phyloP scores from a whole-genome alignment of 1,140 invertebrate species.

The Dendroctonus valens region DNA sequence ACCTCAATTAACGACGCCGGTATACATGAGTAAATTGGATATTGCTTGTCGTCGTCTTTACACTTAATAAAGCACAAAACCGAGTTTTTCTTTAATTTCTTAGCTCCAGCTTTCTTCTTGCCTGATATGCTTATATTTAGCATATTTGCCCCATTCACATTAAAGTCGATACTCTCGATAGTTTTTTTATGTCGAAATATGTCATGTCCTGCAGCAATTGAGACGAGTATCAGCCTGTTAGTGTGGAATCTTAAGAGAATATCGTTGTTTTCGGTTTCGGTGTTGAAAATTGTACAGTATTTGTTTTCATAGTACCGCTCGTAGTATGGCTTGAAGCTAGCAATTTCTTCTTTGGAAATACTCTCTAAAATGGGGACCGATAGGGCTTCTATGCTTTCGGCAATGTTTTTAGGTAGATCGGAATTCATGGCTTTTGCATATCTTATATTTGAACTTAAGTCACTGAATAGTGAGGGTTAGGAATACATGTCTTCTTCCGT shows the following conservation, averaged over 20 bases:
- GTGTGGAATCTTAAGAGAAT: conserved; percentile 25
- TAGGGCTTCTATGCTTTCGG: conserved; percentile 21
- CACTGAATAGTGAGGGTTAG: too few species aligned
- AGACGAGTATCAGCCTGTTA: conserved; percentile 26
- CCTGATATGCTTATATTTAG: conserved; percentile 24
- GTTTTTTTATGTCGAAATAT: conserved; percentile 21
- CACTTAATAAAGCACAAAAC: conserved; percentile 27
- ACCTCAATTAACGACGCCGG: conserved; percentile 25
- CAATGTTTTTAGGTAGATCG: too few species aligned
- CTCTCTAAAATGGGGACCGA: conserved; percentile 25
- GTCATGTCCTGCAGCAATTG: conserved; percentile 29
- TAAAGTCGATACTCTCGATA: conserved; percentile 28
- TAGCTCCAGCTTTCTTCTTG: conserved; percentile 29
- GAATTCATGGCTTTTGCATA: too few species aligned
- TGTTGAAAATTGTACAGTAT: conserved; percentile 26
- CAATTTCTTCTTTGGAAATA: conserved; percentile 7
- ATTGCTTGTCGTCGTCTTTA: conserved; percentile 23
- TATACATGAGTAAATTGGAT: conserved; percentile 24
- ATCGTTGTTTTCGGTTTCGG: conserved; percentile 14
- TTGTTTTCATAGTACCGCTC: conserved; percentile 28
- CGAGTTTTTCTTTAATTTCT: conserved; percentile 16
- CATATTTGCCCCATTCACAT: conserved; percentile 18
- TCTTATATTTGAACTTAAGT: too few species aligned
- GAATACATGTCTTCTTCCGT: too few species aligned
- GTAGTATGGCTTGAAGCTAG: conserved; percentile 20